phyloP scores from a whole-genome alignment of 2,888 invertebrate genomes.

The Parnassius smintheus region DNA sequence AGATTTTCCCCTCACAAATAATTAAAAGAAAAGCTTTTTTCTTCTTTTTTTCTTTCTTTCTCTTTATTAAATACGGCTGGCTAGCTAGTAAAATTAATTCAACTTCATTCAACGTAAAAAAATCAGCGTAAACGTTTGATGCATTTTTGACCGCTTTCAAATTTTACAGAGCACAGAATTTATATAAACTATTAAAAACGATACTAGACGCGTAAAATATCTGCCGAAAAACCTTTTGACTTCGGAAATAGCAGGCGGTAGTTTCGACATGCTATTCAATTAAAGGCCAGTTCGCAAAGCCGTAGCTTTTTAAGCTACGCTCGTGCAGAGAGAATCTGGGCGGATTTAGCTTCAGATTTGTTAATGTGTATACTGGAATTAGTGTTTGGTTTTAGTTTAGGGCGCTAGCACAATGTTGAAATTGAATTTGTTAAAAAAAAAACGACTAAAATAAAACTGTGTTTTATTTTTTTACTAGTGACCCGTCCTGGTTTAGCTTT shows the following conservation, averaged over 20 bases:
- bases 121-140: conserved; percentile 5
- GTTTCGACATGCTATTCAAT: conserved; percentile 48
- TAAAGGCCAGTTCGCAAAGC: conserved; percentile 57
- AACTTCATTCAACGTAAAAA: no score
- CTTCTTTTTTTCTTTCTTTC: no score
- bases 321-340: conserved; percentile 47
- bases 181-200: conserved; percentile 14
- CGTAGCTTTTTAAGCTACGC: conserved; percentile 39
- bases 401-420: conserved; percentile 37
- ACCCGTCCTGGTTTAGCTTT: no score
- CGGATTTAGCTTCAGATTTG: conserved; percentile 54
- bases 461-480: no score
- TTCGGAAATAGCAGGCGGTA: background rate
- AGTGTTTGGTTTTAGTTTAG: conserved; percentile 65
- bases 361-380: conserved; percentile 76
- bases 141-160: conserved; percentile 10
- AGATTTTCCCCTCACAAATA: no score
- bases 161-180: conserved; percentile 14
- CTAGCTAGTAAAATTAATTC: no score
- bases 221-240: conserved; percentile 22
- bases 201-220: conserved; percentile 12
- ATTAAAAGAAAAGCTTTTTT: no score
- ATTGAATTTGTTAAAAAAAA: background rate
- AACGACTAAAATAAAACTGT: background rate
- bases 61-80: no score